Conservation (phyloP, 2,888 invertebrate genomes). For the Stenodema calcarata region DNA sequence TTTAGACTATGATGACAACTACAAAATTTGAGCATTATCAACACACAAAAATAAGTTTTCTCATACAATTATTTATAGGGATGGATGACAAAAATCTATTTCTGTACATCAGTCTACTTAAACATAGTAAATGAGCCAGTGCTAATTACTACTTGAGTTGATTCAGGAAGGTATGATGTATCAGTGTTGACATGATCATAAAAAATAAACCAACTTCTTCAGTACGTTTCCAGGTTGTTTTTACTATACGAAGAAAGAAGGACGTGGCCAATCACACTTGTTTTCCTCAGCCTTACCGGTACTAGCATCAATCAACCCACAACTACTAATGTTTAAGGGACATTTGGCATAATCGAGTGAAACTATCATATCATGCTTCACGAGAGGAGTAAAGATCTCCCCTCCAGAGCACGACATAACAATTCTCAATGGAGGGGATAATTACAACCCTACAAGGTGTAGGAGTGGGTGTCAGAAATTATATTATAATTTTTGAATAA, state of each 20-base stretch:
- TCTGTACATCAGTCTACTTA: slow-evolving; percentile 17
- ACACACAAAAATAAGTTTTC: slow-evolving; percentile 11
- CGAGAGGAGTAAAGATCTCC: no score
- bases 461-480: no score
- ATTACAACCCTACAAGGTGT: no score
- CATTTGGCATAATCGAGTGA: no score
- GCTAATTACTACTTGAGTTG: background rate
- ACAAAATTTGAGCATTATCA: slow-evolving; percentile 12
- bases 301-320: no score
- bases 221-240: background rate
- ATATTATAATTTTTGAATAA: no score
- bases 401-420: no score
- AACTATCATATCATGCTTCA: no score
- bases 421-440: no score
- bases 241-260: background rate
- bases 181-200: background rate
- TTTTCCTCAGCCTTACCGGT: no score
- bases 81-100: background rate
- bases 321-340: no score
- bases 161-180: background rate
- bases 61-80: background rate
- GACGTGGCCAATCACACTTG: background rate
- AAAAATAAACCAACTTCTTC: background rate
- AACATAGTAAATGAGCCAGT: slow-evolving; percentile 21
- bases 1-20: background rate